phyloP scores from a whole-genome alignment of 1,140 invertebrate species.

The Pinna nobilis region DNA sequence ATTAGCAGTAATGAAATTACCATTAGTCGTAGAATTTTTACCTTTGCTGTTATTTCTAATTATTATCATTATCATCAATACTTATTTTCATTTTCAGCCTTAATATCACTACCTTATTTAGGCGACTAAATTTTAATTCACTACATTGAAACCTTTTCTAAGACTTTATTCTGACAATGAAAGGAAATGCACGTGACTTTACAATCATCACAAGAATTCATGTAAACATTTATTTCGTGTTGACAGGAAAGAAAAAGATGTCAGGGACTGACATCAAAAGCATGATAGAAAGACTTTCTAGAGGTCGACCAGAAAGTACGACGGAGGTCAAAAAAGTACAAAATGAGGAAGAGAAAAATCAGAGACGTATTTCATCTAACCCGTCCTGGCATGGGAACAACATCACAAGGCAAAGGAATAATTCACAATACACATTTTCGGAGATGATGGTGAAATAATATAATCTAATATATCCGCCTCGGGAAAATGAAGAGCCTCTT shows the following conservation, averaged over 20 bases:
- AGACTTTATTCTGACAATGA: background rate
- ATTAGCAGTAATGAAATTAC: too few relatives aligned
- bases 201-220: background rate
- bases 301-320: background rate
- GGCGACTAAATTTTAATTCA: background rate
- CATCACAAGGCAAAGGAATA: too few relatives aligned
- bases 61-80: background rate
- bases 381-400: conserved; percentile 24
- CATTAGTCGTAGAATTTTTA: too few relatives aligned
- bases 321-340: background rate
- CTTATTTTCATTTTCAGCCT: background rate
- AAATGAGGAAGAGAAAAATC: background rate
- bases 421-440: too few relatives aligned
- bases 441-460: too few relatives aligned
- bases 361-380: conserved; percentile 6
- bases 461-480: too few relatives aligned
- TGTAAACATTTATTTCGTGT: background rate
- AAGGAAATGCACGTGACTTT: background rate
- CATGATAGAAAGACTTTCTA: conserved; percentile 24
- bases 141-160: background rate
- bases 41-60: too few relatives aligned
- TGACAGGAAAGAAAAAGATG: conserved; percentile 27
- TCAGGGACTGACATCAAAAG: conserved; percentile 10
- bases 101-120: background rate
- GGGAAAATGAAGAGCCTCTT: too few relatives aligned